Percentiles rank a stretch among this genome's conserved stretches.
These are phyloP conservation scores for Gymnoscopelus braueri DNA, from an alignment of 2,797 vertebrate genomes.

Conservation along the genomic window DNA sequence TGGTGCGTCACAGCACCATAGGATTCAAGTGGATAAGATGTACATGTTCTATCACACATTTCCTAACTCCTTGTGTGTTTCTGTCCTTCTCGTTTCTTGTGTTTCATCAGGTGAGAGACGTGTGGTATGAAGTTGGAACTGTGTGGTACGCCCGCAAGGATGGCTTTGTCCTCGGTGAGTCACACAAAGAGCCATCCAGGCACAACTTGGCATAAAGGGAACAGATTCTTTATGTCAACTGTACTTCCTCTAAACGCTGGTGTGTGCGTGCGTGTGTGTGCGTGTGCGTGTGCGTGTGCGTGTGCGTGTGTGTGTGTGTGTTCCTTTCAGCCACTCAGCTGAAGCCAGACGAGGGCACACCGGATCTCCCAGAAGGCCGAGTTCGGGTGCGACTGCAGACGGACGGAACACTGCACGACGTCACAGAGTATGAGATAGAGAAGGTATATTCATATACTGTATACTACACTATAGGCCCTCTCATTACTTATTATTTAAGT, in stretches of 20 bases:
- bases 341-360: conserved; percentile 93
- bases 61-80: background rate
- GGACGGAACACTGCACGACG: conserved; percentile 80
- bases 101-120: conserved; percentile 72
- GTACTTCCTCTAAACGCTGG: too few species aligned
- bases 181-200: background rate
- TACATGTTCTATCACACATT: too few species aligned
- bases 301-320: conserved; percentile 2
- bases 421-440: conserved; percentile 85
- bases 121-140: conserved; percentile 91
- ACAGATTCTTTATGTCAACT: too few species aligned
- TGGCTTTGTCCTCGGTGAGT: conserved; percentile 86
- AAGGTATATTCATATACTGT: conserved; percentile 69
- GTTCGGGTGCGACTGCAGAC: conserved; percentile 85
- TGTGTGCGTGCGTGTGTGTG: background rate
- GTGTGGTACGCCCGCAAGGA: conserved; percentile 92
- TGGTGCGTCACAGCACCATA: too few species aligned
- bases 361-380: conserved; percentile 84
- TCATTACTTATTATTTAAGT: background rate
- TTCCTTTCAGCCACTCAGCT: conserved; percentile 86
- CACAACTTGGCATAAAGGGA: too few species aligned
- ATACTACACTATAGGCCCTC: background rate
- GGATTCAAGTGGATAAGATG: too few species aligned
- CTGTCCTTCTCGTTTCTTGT: background rate
- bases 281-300: background rate